Conservation (phyloP, 2,113 vertebrate species). For the Genyomyrus donnyi region DNA sequence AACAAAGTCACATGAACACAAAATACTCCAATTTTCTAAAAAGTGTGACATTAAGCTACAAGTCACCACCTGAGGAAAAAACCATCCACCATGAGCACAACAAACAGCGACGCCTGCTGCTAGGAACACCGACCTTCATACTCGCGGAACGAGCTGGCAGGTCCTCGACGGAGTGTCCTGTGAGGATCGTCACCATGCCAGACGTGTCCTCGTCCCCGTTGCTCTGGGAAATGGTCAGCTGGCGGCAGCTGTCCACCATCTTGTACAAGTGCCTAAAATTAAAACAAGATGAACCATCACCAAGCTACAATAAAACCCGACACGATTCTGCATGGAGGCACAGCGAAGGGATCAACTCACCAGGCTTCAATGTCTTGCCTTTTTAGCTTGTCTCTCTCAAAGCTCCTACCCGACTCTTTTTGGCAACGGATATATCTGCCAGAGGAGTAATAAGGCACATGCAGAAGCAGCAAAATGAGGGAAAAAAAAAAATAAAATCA, state of each 20-base stretch:
- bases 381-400: slow-evolving; percentile 90
- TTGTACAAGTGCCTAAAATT: slow-evolving; percentile 85
- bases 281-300: not conserved
- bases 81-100: not conserved
- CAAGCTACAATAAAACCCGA: not conserved
- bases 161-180: slow-evolving; percentile 71
- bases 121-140: slow-evolving; percentile 73
- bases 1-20: not conserved
- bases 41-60: not conserved
- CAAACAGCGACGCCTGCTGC: not conserved
- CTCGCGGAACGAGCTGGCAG: slow-evolving; percentile 60
- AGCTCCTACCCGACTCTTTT: slow-evolving; percentile 80
- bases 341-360: slow-evolving; percentile 49
- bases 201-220: slow-evolving; percentile 82
- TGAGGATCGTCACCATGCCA: slow-evolving; percentile 93
- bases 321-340: not conserved
- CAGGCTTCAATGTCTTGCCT: slow-evolving; percentile 87
- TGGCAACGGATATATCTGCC: slow-evolving; percentile 92
- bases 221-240: slow-evolving; percentile 83
- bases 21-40: not conserved
- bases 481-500: not conserved
- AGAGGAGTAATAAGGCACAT: not conserved
- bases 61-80: not conserved
- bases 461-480: not conserved
- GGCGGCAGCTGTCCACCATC: slow-evolving; percentile 93